Percentiles rank a stretch among this genome's conserved stretches.
phyloP scores from a whole-genome alignment of 2,888 invertebrate genomes.

The Pardosa pseudoannulata region DNA sequence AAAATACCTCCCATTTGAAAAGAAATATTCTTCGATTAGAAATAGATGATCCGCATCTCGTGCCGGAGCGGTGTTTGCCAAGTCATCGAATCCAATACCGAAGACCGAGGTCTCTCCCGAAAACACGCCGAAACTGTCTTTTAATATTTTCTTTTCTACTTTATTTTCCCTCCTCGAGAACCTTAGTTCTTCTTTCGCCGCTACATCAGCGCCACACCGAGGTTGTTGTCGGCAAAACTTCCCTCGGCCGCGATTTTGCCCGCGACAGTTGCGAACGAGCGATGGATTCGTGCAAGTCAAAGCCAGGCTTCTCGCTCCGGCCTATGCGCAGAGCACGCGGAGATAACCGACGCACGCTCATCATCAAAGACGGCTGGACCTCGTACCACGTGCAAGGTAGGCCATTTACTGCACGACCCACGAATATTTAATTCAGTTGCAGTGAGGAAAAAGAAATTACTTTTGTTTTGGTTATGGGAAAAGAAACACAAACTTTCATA shows the following conservation, averaged over 20 bases:
- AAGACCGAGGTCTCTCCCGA: not conserved
- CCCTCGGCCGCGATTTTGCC: not conserved
- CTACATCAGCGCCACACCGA: not conserved
- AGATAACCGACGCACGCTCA: conserved; percentile 48
- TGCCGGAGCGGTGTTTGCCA: not conserved
- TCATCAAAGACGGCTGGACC: conserved; percentile 68
- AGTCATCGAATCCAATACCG: not conserved
- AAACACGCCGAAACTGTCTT: not conserved
- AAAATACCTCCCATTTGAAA: too few species aligned
- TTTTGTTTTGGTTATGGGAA: too few species aligned
- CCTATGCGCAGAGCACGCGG: conserved; percentile 40
- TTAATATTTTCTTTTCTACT: not conserved
- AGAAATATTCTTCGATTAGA: too few species aligned
- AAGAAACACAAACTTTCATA: too few species aligned
- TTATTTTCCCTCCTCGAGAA: not conserved
- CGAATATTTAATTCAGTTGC: too few species aligned
- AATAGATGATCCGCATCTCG: not conserved
- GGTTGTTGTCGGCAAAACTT: not conserved
- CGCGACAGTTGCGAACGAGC: not conserved
- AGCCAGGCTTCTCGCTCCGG: conserved; percentile 34
- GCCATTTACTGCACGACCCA: too few species aligned
- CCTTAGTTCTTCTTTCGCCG: not conserved
- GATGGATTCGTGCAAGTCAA: conserved; percentile 57
- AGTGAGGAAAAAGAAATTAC: too few species aligned
- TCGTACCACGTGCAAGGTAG: conserved; percentile 70